A percentile compares a stretch with the other conserved stretches of the same genome.
Evolutionary conservation across 2,797 vertebrate species (phyloP).

Genomic region (Merluccius polli): DNA sequence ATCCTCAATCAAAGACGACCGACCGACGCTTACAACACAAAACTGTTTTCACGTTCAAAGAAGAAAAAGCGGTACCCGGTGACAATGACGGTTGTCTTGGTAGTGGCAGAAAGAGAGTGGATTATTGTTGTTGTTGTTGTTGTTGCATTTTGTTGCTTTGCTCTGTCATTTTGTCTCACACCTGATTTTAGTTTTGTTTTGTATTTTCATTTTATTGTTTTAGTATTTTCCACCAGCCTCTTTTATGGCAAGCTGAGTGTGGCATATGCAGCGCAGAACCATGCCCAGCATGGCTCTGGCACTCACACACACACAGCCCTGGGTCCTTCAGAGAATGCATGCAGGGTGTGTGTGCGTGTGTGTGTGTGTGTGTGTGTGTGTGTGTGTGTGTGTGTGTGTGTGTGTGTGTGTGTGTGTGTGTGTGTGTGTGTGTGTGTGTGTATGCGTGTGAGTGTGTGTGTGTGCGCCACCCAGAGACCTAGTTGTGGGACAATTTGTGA

Average conservation of each 20-base stretch:
- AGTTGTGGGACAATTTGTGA: slow-evolving; percentile 20
- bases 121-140: no score
- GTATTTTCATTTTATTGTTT: not conserved
- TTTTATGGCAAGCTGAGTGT: slow-evolving; percentile 62
- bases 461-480: slow-evolving; percentile 51
- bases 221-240: slow-evolving; percentile 53
- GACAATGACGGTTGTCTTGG: slow-evolving; percentile 34
- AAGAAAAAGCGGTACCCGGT: slow-evolving; percentile 34
- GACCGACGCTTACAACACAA: slow-evolving; percentile 57
- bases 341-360: slow-evolving; percentile 46
- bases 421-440: slow-evolving; percentile 51
- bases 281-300: slow-evolving; percentile 67
- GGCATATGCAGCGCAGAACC: slow-evolving; percentile 66
- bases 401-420: slow-evolving; percentile 48
- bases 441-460: slow-evolving; percentile 24
- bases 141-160: slow-evolving; percentile 45
- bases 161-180: slow-evolving; percentile 54
- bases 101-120: slow-evolving; percentile 26
- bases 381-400: slow-evolving; percentile 52
- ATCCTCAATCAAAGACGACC: slow-evolving; percentile 58
- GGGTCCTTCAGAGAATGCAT: slow-evolving; percentile 58
- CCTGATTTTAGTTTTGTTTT: slow-evolving; percentile 22
- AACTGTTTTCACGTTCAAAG: slow-evolving; percentile 59
- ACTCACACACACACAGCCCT: slow-evolving; percentile 57
- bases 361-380: slow-evolving; percentile 37